Evolutionary conservation across 2,888 invertebrate genomes (phyloP).

Genomic region (Catocala fraxini): DNA sequence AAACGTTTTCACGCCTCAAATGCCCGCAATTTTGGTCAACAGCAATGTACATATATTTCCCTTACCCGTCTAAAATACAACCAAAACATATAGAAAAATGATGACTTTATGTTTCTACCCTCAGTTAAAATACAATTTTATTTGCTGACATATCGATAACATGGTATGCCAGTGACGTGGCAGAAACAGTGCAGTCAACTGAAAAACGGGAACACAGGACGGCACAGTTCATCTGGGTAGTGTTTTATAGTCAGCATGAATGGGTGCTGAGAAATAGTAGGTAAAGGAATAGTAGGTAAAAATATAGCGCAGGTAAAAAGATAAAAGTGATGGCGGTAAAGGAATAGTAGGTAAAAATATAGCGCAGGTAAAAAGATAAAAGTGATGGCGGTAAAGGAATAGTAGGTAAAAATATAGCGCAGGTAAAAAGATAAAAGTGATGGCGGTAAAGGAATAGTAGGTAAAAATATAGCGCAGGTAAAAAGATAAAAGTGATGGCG

Average conservation of each 20-base stretch:
- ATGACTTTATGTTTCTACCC: background rate
- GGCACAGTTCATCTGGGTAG: conserved; percentile 7
- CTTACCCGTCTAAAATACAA: too few relatives aligned
- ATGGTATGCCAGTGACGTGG: conserved; percentile 9
- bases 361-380: background rate
- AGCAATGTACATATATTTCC: too few relatives aligned
- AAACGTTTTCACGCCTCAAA: too few relatives aligned
- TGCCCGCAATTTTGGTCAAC: too few relatives aligned
- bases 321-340: background rate
- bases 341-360: background rate
- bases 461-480: background rate
- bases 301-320: background rate
- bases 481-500: background rate
- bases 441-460: background rate
- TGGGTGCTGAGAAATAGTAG: background rate
- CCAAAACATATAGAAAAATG: background rate
- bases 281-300: background rate
- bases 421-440: background rate
- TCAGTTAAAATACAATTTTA: conserved; percentile 9
- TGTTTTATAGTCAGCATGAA: background rate
- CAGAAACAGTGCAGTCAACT: conserved; percentile 15
- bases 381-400: background rate
- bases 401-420: background rate
- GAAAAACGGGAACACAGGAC: conserved; percentile 12
- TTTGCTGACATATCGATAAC: conserved; percentile 13